Evolutionary conservation across 2,113 vertebrate species (phyloP).

Genomic region (Cairina moschata): DNA sequence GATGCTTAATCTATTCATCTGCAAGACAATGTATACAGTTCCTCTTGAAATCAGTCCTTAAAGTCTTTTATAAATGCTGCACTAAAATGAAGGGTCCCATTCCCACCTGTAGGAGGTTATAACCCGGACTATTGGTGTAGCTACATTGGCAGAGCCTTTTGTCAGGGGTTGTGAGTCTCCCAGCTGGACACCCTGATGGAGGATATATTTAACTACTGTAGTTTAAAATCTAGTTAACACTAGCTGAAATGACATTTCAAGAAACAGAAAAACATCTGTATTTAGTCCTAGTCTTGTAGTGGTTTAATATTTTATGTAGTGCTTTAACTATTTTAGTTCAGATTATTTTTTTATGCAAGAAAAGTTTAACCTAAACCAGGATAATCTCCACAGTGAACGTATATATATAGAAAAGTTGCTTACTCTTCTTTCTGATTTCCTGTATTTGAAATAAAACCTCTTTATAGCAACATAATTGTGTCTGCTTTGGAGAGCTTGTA

Average conservation of each 20-base stretch:
- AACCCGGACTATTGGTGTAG: neutral
- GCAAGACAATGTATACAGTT: neutral
- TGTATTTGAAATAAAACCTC: constrained; percentile 8
- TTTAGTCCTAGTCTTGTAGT: neutral
- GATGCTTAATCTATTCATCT: neutral
- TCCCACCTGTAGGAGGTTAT: neutral
- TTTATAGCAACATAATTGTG: neutral
- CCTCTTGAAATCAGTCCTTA: neutral
- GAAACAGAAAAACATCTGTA: neutral
- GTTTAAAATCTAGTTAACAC: neutral
- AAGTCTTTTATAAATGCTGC: neutral
- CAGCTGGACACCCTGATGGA: neutral
- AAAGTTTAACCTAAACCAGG: neutral
- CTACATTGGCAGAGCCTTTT: neutral
- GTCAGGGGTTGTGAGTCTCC: neutral
- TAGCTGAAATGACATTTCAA: neutral
- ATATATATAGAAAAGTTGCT: neutral
- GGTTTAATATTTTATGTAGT: neutral
- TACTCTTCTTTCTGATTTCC: neutral
- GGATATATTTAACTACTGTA: neutral
- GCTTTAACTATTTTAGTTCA: neutral
- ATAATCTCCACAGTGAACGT: neutral
- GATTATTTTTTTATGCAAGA: neutral
- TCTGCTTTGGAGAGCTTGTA: neutral
- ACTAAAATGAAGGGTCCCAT: neutral